phyloP scores from a whole-genome alignment of 2,797 vertebrate genomes.

The Neostethus bicornis region DNA sequence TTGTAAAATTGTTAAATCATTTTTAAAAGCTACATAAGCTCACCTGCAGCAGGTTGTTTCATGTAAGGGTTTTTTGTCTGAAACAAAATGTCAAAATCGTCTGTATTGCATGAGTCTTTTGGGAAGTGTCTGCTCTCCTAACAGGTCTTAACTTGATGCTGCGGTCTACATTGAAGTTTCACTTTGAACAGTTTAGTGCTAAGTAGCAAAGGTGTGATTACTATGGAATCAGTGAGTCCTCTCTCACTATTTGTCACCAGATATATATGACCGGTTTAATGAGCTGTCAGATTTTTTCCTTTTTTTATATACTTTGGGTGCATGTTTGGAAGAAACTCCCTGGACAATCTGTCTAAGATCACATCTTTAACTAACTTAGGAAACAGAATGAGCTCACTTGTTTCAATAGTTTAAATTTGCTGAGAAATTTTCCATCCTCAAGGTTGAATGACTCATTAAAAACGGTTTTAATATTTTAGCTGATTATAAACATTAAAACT shows the following conservation, averaged over 20 bases:
- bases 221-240: background rate
- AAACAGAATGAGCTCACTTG: background rate
- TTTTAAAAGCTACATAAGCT: constrained; percentile 12
- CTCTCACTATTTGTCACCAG: background rate
- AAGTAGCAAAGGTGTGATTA: background rate
- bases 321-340: constrained; percentile 2
- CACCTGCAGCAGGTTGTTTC: constrained; percentile 20
- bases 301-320: constrained; percentile 7
- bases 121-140: background rate
- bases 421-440: background rate
- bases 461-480: background rate
- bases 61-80: constrained; percentile 9
- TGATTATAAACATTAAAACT: no score
- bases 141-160: constrained; percentile 28
- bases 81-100: background rate
- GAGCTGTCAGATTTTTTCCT: background rate
- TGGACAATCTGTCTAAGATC: background rate
- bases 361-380: constrained; percentile 36
- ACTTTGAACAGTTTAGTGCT: background rate
- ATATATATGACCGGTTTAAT: constrained; percentile 2
- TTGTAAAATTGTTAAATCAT: constrained; percentile 25
- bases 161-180: background rate
- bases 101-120: background rate
- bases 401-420: no score
- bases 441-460: no score